Percentiles rank a stretch among this genome's conserved stretches.
Conservation (phyloP, 2,888 invertebrate species). For the Antheraea assamensis region DNA sequence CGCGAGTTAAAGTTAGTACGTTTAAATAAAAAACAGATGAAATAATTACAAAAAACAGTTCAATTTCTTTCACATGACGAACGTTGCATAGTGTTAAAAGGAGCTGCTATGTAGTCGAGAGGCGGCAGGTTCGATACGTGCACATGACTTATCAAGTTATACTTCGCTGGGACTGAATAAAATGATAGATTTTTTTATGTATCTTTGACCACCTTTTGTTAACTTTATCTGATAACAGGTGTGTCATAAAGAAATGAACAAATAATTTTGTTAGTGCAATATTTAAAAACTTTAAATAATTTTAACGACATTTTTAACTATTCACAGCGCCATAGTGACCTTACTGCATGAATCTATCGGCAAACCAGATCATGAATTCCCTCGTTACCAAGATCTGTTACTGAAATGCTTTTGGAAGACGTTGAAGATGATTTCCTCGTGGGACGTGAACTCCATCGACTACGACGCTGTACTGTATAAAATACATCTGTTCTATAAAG, state of each 20-base stretch:
- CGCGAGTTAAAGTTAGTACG: too few relatives aligned
- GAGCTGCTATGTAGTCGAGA: too few relatives aligned
- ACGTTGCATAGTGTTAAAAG: too few relatives aligned
- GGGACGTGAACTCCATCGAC: conserved; percentile 88
- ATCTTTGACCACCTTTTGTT: too few relatives aligned
- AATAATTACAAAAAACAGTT: too few relatives aligned
- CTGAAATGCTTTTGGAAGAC: conserved; percentile 98
- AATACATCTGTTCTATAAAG: conserved; percentile 93
- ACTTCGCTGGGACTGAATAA: too few relatives aligned
- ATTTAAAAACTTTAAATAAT: too few relatives aligned
- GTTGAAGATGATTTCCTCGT: conserved; percentile 92
- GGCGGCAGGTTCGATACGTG: too few relatives aligned
- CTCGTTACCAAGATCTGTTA: conserved; percentile 90
- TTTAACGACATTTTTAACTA: neutral
- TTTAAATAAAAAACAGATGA: too few relatives aligned
- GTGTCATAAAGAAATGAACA: neutral
- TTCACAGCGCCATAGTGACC: conserved; percentile 90
- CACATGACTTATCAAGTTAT: too few relatives aligned
- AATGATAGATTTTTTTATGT: neutral
- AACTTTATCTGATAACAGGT: neutral
- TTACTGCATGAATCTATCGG: conserved; percentile 93
- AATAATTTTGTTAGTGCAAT: too few relatives aligned
- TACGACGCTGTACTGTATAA: conserved; percentile 91
- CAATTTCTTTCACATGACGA: too few relatives aligned
- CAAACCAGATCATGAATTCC: conserved; percentile 80